Percentiles rank a stretch among this genome's conserved stretches.
phyloP scores from a whole-genome alignment of 2,797 vertebrate genomes.

The Sparus aurata region DNA sequence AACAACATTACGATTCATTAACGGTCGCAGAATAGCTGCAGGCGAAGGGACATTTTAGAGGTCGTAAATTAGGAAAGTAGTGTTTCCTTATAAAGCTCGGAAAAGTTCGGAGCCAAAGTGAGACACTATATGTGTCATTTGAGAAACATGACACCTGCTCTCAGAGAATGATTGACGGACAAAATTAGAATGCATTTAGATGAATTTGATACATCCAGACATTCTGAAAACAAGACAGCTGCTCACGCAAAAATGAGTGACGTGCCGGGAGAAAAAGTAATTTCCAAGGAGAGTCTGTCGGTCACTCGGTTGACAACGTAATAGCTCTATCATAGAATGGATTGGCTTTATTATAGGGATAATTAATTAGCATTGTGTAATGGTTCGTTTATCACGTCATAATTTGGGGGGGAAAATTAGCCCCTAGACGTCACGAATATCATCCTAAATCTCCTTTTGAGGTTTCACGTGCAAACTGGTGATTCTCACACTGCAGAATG shows the following conservation, averaged over 20 bases:
- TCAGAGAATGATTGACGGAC: conserved; percentile 54
- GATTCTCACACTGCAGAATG: not conserved
- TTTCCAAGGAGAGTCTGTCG: conserved; percentile 7
- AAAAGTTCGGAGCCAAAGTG: conserved; percentile 42
- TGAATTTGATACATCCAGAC: conserved; percentile 40
- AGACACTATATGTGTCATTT: conserved; percentile 30
- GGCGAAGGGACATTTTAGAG: conserved; percentile 36
- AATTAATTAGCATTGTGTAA: not conserved
- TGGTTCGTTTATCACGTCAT: not conserved
- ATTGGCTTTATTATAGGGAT: not conserved
- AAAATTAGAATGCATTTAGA: conserved; percentile 37
- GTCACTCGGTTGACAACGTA: conserved; percentile 1
- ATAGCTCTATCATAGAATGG: not conserved
- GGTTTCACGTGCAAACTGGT: not conserved
- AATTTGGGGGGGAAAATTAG: not conserved
- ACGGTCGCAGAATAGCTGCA: conserved; percentile 35
- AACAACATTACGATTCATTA: conserved; percentile 61
- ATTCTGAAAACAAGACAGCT: conserved; percentile 39
- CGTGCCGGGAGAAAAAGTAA: not conserved
- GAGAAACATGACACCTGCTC: conserved; percentile 40
- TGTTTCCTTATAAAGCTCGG: conserved; percentile 22
- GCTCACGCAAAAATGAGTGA: conserved; percentile 31
- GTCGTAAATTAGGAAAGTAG: conserved; percentile 46
- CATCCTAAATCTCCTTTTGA: not conserved
- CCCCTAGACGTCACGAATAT: not conserved